phyloP scores from a whole-genome alignment of 2,888 invertebrate genomes.

The Pachycephus smyrnensis region DNA sequence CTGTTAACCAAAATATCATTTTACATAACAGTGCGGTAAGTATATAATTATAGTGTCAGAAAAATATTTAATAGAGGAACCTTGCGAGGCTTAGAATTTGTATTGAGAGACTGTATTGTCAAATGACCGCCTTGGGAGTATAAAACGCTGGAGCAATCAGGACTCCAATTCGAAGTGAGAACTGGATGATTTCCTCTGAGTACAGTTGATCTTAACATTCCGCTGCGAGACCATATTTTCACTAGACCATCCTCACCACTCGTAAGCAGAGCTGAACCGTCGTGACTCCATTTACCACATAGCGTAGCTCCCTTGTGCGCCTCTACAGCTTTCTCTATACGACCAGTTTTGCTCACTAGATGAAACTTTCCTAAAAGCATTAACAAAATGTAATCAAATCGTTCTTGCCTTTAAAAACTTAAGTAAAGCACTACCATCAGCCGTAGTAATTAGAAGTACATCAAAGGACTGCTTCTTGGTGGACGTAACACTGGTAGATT shows the following conservation, averaged over 20 bases:
- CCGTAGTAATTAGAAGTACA: slow-evolving; percentile 85
- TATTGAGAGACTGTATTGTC: slow-evolving; percentile 79
- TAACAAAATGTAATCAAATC: slow-evolving; percentile 6
- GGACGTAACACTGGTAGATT: slow-evolving; percentile 52
- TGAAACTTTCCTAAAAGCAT: slow-evolving; percentile 78
- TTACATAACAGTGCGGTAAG: not conserved
- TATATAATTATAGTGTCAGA: not conserved
- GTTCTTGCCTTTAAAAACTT: not conserved
- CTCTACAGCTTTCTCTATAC: slow-evolving; percentile 92
- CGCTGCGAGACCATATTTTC: slow-evolving; percentile 97
- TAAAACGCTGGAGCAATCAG: slow-evolving; percentile 76
- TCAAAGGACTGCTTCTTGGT: slow-evolving; percentile 77
- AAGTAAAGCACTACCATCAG: slow-evolving; percentile 78
- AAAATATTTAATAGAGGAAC: slow-evolving; percentile 60
- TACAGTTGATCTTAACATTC: slow-evolving; percentile 91
- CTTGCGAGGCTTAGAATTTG: slow-evolving; percentile 79
- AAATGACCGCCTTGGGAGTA: slow-evolving; percentile 78
- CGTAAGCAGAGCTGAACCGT: slow-evolving; percentile 94
- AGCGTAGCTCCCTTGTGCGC: slow-evolving; percentile 94
- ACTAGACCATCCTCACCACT: slow-evolving; percentile 97
- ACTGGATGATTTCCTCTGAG: slow-evolving; percentile 86
- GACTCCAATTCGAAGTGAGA: slow-evolving; percentile 87
- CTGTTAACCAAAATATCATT: slow-evolving; percentile 67
- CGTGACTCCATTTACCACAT: slow-evolving; percentile 92
- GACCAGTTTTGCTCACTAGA: slow-evolving; percentile 87